A percentile compares a stretch with the other conserved stretches of the same genome.
Conservation (phyloP, 2,888 invertebrate genomes). For the Clitarchus hookeri region DNA sequence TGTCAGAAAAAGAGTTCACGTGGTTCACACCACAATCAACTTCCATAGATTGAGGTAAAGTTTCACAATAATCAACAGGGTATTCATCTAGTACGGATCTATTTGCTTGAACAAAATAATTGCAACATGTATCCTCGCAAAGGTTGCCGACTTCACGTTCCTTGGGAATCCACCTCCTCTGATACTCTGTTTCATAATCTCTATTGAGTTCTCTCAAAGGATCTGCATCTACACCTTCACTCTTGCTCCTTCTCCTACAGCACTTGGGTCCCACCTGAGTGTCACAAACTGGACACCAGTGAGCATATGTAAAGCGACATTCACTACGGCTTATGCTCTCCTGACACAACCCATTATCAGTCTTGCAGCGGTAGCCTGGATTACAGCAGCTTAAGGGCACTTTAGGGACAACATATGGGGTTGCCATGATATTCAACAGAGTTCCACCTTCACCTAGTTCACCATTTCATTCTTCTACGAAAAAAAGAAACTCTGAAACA, state of each 20-base stretch:
- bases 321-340: not conserved
- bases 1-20: not conserved
- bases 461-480: too few species aligned
- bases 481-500: too few species aligned
- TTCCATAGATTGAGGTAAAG: conserved; percentile 33
- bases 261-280: conserved; percentile 21
- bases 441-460: not conserved
- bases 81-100: not conserved
- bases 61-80: not conserved
- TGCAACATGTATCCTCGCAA: not conserved
- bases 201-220: conserved; percentile 38
- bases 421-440: conserved; percentile 32
- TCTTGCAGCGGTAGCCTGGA: conserved; percentile 19
- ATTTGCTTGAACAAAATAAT: not conserved
- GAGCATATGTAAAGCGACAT: conserved; percentile 33
- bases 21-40: conserved; percentile 33
- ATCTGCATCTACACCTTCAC: conserved; percentile 39
- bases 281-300: conserved; percentile 36
- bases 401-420: conserved; percentile 36
- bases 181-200: conserved; percentile 30
- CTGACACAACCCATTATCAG: not conserved
- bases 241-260: conserved; percentile 36
- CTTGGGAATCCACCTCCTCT: conserved; percentile 26
- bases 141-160: conserved; percentile 22
- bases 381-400: conserved; percentile 36